Base-by-base conservation (phyloP, 2,888 invertebrate species). In the Cheilosia variabilis region DNA sequence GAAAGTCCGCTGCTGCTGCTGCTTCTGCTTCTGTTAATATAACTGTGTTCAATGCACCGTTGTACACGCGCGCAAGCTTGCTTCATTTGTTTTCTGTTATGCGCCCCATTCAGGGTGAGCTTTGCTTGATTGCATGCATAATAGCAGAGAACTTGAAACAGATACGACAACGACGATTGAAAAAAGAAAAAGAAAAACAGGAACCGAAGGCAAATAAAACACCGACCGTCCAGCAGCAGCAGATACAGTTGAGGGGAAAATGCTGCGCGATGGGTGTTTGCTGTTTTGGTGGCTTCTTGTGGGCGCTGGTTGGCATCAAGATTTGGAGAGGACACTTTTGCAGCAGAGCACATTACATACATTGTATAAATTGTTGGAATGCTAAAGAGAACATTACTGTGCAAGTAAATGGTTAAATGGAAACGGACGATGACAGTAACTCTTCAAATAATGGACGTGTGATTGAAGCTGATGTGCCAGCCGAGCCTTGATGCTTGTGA, bases 51-150 rank as follows among this genome's bases (percentile, higher is more conserved):
- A 86, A 86, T 86, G 86, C 86, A 86, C 86, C 86, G 86, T 86
- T 86, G 86, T 86, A 86, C 86, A 86, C 86, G 86, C 86, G 86
- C 86, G 86, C 86, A 86, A 86, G 86, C 86, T 86, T 86, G 86
- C 81, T 86, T 86, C 81, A 86, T 86, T 86, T 86, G 86, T 77
- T 86, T 86, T 86, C 80, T 86, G 86, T 86, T 86, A 86, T 86
- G 86, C 86, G 76, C 86, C 81, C 81, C 86, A 81, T 81, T 86
- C 86, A 80, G 72, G 76, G 71, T 86, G 80, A 79, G 84, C 84
- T 86, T 86, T 86, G 81, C 86, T 63, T 86, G 86, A 86, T 86
- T 86, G 81, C 80, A 86, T 86, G 81, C 86, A 86, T 77, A 86
- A 68, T 80, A 80, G 65, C 71, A 76, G 34, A 66, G 69, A 84